phyloP scores from a whole-genome alignment of 2,797 vertebrate species.

The Melopsittacus undulatus region DNA sequence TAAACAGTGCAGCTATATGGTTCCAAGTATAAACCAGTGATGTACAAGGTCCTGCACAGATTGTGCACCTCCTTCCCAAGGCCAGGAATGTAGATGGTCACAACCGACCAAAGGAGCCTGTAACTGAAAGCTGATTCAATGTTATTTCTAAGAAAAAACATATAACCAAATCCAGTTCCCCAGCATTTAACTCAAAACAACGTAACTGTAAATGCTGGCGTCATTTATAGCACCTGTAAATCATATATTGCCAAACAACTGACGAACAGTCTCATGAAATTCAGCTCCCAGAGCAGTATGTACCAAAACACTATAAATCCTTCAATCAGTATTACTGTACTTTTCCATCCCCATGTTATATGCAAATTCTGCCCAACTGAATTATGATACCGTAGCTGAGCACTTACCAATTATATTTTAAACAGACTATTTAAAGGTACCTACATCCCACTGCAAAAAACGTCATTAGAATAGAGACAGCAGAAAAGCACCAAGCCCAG shows the following conservation, averaged over 20 bases:
- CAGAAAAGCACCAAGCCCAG: not conserved
- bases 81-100: not conserved
- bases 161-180: not conserved
- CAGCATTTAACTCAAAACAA: not conserved
- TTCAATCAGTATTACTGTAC: not conserved
- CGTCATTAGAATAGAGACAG: not conserved
- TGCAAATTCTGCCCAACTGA: not conserved
- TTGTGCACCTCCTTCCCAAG: not conserved
- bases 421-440: conserved; percentile 15
- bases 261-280: not conserved
- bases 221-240: not conserved
- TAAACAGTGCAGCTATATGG: not conserved
- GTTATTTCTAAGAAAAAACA: not conserved
- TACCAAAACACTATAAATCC: not conserved
- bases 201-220: not conserved
- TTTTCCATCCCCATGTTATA: not conserved
- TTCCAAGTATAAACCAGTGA: not conserved
- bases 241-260: not conserved
- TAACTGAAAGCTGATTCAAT: not conserved
- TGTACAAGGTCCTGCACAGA: not conserved
- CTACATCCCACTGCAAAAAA: not conserved
- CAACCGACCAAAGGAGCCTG: not conserved
- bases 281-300: not conserved
- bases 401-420: not conserved
- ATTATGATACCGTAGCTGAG: not conserved